These are phyloP conservation scores for Agrochola circellaris DNA, from an alignment of 2,888 invertebrate species.

Conservation along the genomic window DNA sequence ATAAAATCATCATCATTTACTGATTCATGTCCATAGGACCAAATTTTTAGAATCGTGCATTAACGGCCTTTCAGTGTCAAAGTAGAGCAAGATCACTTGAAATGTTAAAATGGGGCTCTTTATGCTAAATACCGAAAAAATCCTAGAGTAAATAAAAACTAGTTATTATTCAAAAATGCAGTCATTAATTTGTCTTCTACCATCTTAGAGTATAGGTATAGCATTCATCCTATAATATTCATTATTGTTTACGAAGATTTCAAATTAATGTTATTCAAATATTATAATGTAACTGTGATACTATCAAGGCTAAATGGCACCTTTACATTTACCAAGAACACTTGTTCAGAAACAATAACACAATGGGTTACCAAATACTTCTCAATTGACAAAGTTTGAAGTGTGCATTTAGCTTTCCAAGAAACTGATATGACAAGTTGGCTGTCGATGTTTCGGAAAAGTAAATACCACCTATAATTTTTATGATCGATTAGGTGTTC, in stretches of 20 bases:
- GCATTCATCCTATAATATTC: too few relatives aligned
- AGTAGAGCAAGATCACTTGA: too few relatives aligned
- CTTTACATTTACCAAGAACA: constrained; percentile 34
- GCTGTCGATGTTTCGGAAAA: background rate
- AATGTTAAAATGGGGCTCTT: too few relatives aligned
- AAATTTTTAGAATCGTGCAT: too few relatives aligned
- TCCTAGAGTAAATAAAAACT: too few relatives aligned
- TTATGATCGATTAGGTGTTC: background rate
- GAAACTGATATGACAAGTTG: constrained; percentile 7
- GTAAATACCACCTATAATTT: background rate
- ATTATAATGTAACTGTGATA: constrained; percentile 8
- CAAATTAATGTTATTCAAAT: background rate
- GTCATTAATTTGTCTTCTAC: too few relatives aligned
- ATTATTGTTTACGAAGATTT: background rate
- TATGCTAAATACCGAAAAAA: too few relatives aligned
- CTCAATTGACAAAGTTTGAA: constrained; percentile 16
- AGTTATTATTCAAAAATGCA: too few relatives aligned
- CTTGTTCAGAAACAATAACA: constrained; percentile 36
- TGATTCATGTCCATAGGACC: too few relatives aligned
- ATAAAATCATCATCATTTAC: too few relatives aligned
- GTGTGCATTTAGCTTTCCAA: constrained; percentile 13
- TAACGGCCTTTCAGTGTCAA: too few relatives aligned
- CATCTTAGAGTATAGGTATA: too few relatives aligned
- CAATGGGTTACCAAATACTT: constrained; percentile 44
- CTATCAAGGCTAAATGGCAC: background rate